phyloP scores from a whole-genome alignment of 2,797 vertebrate species.

The Chloroceryle amazona region DNA sequence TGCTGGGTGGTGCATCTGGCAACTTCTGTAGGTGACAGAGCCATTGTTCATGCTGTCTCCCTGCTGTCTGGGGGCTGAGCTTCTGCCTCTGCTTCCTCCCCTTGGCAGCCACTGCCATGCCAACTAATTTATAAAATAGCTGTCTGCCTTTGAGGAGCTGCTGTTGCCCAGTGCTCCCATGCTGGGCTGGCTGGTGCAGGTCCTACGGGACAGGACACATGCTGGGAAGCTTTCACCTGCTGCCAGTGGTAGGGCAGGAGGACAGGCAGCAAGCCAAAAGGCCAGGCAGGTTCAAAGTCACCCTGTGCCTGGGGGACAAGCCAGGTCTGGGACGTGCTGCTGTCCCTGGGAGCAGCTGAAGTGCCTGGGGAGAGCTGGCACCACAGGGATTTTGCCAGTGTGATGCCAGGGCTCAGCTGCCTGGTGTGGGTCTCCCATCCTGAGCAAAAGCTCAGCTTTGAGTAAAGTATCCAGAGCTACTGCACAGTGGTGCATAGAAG shows the following conservation, averaged over 20 bases:
- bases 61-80: fast-evolving
- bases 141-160: not conserved
- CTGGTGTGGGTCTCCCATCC: fast-evolving
- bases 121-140: not conserved
- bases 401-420: fast-evolving
- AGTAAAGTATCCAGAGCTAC: not conserved
- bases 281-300: not conserved
- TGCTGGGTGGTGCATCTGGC: not conserved
- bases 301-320: not conserved
- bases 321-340: not conserved
- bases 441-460: not conserved
- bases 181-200: fast-evolving
- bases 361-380: not conserved
- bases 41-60: no score
- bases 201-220: not conserved
- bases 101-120: not conserved
- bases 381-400: not conserved
- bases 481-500: not conserved
- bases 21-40: not conserved
- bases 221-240: not conserved
- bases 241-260: not conserved
- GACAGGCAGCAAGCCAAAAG: not conserved
- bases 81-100: not conserved
- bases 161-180: fast-evolving
- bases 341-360: not conserved